Percentiles rank a stretch among this genome's conserved stretches.
Conservation (phyloP, 1,140 invertebrate species). For the Drosophila busckii region DNA sequence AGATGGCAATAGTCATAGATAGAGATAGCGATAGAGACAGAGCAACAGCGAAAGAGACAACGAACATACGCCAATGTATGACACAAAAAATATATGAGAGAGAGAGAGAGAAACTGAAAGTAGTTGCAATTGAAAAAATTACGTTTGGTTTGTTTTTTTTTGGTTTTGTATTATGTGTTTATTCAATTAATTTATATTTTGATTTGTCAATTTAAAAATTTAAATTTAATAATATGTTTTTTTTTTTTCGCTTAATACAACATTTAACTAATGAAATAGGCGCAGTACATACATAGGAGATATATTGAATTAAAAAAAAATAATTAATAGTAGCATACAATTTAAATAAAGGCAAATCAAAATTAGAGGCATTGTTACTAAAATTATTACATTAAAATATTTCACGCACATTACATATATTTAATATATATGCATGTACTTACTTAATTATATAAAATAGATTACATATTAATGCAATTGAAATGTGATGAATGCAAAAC, state of each 20-base stretch:
- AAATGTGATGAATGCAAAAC: conserved; percentile 58
- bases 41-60: conserved; percentile 20
- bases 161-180: conserved; percentile 43
- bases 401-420: conserved; percentile 1
- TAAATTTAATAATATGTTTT: conserved; percentile 40
- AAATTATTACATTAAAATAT: conserved; percentile 24
- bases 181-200: conserved; percentile 32
- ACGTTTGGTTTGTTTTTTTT: conserved; percentile 22
- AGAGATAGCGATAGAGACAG: conserved; percentile 11
- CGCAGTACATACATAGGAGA: conserved; percentile 31
- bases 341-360: conserved; percentile 22
- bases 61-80: too few relatives aligned
- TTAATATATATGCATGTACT: conserved; percentile 4
- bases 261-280: conserved; percentile 55
- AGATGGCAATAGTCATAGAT: conserved; percentile 1
- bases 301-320: conserved; percentile 12
- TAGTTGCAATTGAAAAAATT: conserved; percentile 38
- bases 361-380: too few relatives aligned
- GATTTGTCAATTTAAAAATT: conserved; percentile 18
- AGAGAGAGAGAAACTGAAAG: background rate
- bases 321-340: conserved; percentile 14
- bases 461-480: conserved; percentile 5
- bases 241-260: conserved; percentile 52
- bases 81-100: too few relatives aligned
- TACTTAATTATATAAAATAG: conserved; percentile 33